phyloP scores from a whole-genome alignment of 2,888 invertebrate genomes.

The Acleris emargana region DNA sequence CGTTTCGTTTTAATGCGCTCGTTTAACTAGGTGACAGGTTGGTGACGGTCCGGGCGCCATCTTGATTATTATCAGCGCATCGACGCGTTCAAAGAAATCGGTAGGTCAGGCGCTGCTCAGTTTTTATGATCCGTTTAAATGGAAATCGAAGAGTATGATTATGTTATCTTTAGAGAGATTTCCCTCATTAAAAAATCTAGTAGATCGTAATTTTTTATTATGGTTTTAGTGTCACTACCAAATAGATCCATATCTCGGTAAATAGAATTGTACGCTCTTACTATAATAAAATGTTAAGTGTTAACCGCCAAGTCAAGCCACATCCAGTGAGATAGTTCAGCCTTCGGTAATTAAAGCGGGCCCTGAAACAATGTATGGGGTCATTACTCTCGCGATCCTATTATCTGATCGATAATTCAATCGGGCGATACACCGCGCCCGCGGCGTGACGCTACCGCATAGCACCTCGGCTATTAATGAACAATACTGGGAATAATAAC shows the following conservation, averaged over 20 bases:
- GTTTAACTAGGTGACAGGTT: constrained; percentile 72
- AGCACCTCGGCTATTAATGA: constrained; percentile 46
- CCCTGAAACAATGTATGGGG: constrained; percentile 61
- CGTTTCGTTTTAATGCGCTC: constrained; percentile 78
- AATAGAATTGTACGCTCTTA: too few species aligned
- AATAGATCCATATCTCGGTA: too few species aligned
- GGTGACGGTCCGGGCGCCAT: constrained; percentile 78
- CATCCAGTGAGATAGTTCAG: not conserved
- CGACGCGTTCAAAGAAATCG: constrained; percentile 53
- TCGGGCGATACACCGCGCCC: constrained; percentile 67
- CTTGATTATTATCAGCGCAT: constrained; percentile 72
- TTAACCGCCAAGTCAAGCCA: not conserved
- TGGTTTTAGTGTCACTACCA: too few species aligned
- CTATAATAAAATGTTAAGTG: too few species aligned
- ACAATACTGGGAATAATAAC: constrained; percentile 5
- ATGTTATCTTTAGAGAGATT: constrained; percentile 31
- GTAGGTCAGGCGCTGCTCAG: constrained; percentile 57
- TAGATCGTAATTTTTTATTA: constrained; percentile 4
- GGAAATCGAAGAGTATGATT: constrained; percentile 39
- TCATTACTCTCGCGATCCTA: constrained; percentile 70
- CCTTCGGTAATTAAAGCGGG: constrained; percentile 59
- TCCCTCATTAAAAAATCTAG: constrained; percentile 26
- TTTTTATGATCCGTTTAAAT: constrained; percentile 48
- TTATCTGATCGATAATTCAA: constrained; percentile 78
- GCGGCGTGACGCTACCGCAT: constrained; percentile 56